Base-by-base conservation (phyloP, 2,888 invertebrate species). In the Chymomyza amoena region DNA sequence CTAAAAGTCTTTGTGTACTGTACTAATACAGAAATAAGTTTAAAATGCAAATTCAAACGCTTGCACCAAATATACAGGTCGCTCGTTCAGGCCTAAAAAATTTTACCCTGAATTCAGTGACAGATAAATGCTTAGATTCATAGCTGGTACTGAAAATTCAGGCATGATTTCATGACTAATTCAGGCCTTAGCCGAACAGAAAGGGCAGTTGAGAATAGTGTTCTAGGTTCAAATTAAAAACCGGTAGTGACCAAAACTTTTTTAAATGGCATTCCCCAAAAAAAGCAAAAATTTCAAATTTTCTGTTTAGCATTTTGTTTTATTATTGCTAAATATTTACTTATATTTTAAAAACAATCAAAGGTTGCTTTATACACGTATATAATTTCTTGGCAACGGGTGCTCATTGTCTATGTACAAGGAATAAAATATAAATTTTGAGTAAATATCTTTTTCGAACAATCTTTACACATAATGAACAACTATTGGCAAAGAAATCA, bases 401-500 rank as follows among this genome's bases (percentile, higher is more conserved):
- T 85, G 80, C 82, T 83, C 90, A 90, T 90, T 87, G 60, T 36
- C 6, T 7, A 60, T 36, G 28, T 57, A 57, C 54, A 54, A 20
- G 20, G 20, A 16, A 51, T n/a, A 51, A 9, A 51, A 51, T n/a
- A 51, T n/a, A 51, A 25, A 15, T 15, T 60, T 15, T n/a, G 60
- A n/a, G 18, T 2, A 20, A 16, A 68, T 20, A 45, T 66, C 54
- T 52, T 16, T 39, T 39, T 63, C 20, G 39, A 9, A 16, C 45
- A 51, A 20, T 16, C 9, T 36, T 15, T 20, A 32, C 16, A 20
- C 6, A 18, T 57, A 90, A 90, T 90, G 90, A 81, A 88, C 81
- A 88, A 81, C 90, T 90, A 90, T 90, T 90, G 70, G 82, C 89
- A 77, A 86, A 90, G 82, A 90, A 90, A 89, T 81, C 68, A 59